Percentiles rank a stretch among this genome's conserved stretches.
Conservation (phyloP, 2,113 vertebrate species). For the Poecilia latipinna region DNA sequence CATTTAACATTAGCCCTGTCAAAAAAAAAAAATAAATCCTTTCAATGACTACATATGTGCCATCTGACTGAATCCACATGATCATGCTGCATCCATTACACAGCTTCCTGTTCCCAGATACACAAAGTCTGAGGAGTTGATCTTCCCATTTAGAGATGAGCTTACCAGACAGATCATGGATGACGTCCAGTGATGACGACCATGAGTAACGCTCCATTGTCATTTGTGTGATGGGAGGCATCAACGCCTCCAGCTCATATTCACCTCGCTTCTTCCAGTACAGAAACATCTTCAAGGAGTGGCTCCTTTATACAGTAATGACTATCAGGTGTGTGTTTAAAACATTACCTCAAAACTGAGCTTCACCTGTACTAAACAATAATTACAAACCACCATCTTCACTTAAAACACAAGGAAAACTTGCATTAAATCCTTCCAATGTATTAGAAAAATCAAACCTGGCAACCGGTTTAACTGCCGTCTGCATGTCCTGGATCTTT, state of each 20-base stretch:
- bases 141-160: background rate
- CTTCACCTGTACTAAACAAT: background rate
- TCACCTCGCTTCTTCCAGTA: slow-evolving; percentile 91
- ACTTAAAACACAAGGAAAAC: background rate
- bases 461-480: slow-evolving; percentile 37
- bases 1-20: background rate
- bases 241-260: slow-evolving; percentile 89
- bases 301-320: background rate
- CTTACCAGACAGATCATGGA: slow-evolving; percentile 88
- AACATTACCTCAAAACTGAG: background rate
- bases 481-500: slow-evolving; percentile 51
- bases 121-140: slow-evolving; percentile 24
- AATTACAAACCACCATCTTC: background rate
- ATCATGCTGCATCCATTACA: background rate
- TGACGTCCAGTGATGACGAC: slow-evolving; percentile 88
- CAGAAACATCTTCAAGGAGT: slow-evolving; percentile 83
- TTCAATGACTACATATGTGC: background rate
- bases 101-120: slow-evolving; percentile 2
- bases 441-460: slow-evolving; percentile 39
- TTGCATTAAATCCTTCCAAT: background rate
- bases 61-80: background rate
- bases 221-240: slow-evolving; percentile 65
- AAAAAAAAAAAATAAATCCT: background rate
- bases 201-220: slow-evolving; percentile 89
- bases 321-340: background rate